phyloP scores from a whole-genome alignment of 1,140 invertebrate species.

The Drosophila aff. region DNA sequence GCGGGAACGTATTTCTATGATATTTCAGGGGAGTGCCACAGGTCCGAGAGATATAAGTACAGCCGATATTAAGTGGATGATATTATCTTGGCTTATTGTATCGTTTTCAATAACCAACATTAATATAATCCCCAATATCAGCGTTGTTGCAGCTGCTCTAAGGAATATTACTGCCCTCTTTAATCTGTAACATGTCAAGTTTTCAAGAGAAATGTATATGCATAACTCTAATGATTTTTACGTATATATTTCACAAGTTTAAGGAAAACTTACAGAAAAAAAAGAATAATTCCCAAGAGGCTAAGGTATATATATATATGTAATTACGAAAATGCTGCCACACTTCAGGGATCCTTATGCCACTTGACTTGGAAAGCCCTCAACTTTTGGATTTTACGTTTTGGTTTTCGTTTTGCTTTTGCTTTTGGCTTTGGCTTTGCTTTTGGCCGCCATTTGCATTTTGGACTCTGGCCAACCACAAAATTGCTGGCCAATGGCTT shows the following conservation, averaged over 20 bases:
- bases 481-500: constrained; percentile 60
- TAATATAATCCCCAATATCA: not conserved
- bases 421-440: not conserved
- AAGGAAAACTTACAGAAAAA: not conserved
- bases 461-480: constrained; percentile 55
- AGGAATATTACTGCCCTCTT: not conserved
- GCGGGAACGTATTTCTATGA: not conserved
- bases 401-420: not conserved
- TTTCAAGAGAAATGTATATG: not conserved
- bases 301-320: not conserved
- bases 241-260: not conserved
- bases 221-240: not conserved
- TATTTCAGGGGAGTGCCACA: not conserved
- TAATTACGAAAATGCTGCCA: constrained; percentile 17
- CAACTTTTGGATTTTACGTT: not conserved
- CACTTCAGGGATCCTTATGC: constrained; percentile 16
- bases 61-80: not conserved
- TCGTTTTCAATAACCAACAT: not conserved
- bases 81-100: constrained; percentile 1
- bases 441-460: constrained; percentile 52
- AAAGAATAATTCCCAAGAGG: too few relatives aligned
- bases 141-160: too few relatives aligned
- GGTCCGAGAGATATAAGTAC: constrained; percentile 8
- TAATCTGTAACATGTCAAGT: not conserved
- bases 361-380: constrained; percentile 11